Evolutionary conservation across 92 coral and sea anemone species (phyloP), one percentile per base, ranked within the genome.

Genomic region (Bergia puertoricense): DNA sequence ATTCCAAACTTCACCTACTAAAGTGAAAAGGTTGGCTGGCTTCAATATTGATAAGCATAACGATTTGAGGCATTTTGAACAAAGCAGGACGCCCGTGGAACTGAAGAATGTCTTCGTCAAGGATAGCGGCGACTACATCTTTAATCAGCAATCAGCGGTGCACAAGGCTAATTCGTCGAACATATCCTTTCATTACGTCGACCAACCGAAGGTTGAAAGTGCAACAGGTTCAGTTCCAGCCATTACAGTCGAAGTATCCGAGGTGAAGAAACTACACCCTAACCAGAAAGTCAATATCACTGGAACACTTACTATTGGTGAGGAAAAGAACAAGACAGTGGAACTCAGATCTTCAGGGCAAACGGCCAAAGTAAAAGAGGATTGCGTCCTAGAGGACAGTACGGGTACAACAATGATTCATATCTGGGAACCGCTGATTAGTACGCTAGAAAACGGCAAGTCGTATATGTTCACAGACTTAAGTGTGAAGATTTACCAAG

Each of bases 1-100:
- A 67, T 86, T 81, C 50, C 90, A 88, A 48, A 88, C 90, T 6
- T 88, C 86, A 74, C 81, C 90, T 54, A 88, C 90, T 71, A 88
- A 88, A 81, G 87, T 81, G 41, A 81, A 88, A 88, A 68, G 86
- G 20, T 81, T 88, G 81, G 86, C 54, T 66, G 90, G 90, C 65
- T 88, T 79, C 71, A 88, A 88, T 88, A 72, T 88, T 38, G 67
- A 81, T 71, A 75, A 40, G 57, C 90, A 88, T 37, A 65, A 88
- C 51, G 81, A 81, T 76, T 81, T 88, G 78, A 88, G 14, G 71
- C 90, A 88, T 80, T 79, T 88, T 22, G 80, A 68, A 66, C 81
- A 88, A 69, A 88, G 81, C 39, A 81, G 81, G 81, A 88, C 39
- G 81, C 86, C 90, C 36, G 90, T 88, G 38, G 74, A 73, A 76